Evolutionary conservation across 2,888 invertebrate species (phyloP).

Genomic region (Trimorus sp.): DNA sequence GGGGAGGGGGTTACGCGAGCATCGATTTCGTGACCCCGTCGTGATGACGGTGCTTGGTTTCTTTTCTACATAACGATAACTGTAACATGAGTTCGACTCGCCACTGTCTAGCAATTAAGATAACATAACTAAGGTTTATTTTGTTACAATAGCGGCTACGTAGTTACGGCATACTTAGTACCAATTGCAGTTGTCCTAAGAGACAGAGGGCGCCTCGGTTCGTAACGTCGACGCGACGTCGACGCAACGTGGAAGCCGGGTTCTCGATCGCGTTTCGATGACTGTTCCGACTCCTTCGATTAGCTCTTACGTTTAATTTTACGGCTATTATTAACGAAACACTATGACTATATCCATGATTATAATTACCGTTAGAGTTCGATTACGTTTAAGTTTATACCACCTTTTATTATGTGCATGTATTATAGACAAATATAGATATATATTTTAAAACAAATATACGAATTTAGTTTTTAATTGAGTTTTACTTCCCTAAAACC

Average conservation of each 20-base stretch:
- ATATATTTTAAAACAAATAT: constrained; percentile 52
- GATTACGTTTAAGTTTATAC: constrained; percentile 56
- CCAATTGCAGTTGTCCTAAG: constrained; percentile 12
- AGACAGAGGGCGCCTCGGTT: too few relatives aligned
- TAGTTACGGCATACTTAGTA: constrained; percentile 41
- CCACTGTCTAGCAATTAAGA: constrained; percentile 47
- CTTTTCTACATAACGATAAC: constrained; percentile 44
- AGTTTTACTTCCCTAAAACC: too few relatives aligned
- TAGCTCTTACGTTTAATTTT: constrained; percentile 45
- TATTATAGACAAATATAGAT: constrained; percentile 59
- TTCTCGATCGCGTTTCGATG: neutral
- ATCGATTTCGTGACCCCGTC: constrained; percentile 53
- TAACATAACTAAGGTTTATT: constrained; percentile 49
- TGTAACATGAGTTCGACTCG: constrained; percentile 19
- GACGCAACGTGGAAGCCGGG: too few relatives aligned
- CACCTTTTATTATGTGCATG: constrained; percentile 60
- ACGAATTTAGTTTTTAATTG: constrained; percentile 45
- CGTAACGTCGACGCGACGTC: neutral
- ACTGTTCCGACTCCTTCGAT: constrained; percentile 26
- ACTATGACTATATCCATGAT: constrained; percentile 46
- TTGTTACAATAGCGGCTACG: constrained; percentile 51
- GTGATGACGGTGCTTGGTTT: constrained; percentile 64
- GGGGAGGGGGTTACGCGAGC: constrained; percentile 33
- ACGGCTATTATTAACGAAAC: constrained; percentile 30
- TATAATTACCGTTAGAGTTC: constrained; percentile 47